phyloP scores from a whole-genome alignment of 2,113 vertebrate genomes.

The Nicator chloris region DNA sequence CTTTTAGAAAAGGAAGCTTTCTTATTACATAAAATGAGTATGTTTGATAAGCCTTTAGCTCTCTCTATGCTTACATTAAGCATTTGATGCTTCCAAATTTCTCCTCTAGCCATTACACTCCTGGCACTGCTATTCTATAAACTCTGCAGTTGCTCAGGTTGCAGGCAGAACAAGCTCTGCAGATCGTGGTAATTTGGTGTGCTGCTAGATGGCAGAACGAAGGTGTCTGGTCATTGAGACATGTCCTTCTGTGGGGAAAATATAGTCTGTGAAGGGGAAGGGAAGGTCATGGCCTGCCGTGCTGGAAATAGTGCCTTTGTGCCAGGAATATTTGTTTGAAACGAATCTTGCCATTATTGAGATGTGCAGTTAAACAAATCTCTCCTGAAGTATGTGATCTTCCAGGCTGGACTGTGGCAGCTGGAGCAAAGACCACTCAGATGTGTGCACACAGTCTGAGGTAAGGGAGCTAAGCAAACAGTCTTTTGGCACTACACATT shows the following conservation, averaged over 20 bases:
- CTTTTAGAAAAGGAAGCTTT: neutral
- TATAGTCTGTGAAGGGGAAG: neutral
- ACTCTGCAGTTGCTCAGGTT: neutral
- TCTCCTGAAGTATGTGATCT: neutral
- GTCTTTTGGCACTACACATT: neutral
- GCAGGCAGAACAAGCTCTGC: neutral
- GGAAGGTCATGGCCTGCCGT: neutral
- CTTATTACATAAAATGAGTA: neutral
- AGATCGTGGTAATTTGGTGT: neutral
- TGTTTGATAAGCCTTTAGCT: neutral
- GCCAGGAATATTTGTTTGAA: neutral
- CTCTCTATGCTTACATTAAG: neutral
- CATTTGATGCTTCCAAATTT: neutral
- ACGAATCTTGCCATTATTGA: neutral
- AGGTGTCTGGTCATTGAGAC: neutral
- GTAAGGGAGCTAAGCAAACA: neutral
- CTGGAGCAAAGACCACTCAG: neutral
- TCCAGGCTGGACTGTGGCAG: neutral
- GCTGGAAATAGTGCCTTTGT: neutral
- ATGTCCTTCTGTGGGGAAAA: neutral
- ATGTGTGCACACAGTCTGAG: fast-evolving
- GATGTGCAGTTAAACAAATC: neutral
- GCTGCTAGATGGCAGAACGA: neutral
- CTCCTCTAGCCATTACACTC: neutral
- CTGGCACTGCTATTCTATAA: neutral